Conservation (phyloP, 2,888 invertebrate genomes). For the Lasioglossum oenotherae region DNA sequence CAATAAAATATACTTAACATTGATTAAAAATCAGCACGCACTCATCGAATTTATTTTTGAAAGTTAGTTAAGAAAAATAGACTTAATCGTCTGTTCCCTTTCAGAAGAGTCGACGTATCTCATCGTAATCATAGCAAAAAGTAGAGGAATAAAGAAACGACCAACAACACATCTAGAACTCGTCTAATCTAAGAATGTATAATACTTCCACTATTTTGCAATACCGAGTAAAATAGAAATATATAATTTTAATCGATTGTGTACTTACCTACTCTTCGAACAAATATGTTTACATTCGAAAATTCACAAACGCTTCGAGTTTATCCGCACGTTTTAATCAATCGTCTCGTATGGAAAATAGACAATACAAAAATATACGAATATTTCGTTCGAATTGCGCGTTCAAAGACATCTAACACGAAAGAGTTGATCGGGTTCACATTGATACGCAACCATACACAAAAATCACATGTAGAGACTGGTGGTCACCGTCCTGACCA, state of each 20-base stretch:
- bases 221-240: conserved; percentile 44
- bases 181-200: conserved; percentile 60
- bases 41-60: background rate
- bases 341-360: background rate
- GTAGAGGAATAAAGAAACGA: conserved; percentile 24
- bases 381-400: conserved; percentile 7
- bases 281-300: conserved; percentile 41
- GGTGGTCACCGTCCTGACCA: background rate
- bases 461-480: background rate
- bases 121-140: conserved; percentile 21
- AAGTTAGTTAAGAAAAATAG: no score
- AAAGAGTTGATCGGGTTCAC: background rate
- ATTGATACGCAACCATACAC: conserved; percentile 4
- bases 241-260: conserved; percentile 58
- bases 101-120: conserved; percentile 6
- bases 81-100: background rate
- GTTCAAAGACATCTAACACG: background rate
- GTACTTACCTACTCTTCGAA: conserved; percentile 71
- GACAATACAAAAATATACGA: background rate
- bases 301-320: conserved; percentile 41
- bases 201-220: conserved; percentile 20
- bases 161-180: conserved; percentile 51
- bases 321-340: conserved; percentile 31
- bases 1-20: background rate
- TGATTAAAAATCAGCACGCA: background rate